These are phyloP conservation scores for Chrysogorgia sp. DNA, from an alignment of 92 coral and sea anemone species.

Conservation along the genomic window DNA sequence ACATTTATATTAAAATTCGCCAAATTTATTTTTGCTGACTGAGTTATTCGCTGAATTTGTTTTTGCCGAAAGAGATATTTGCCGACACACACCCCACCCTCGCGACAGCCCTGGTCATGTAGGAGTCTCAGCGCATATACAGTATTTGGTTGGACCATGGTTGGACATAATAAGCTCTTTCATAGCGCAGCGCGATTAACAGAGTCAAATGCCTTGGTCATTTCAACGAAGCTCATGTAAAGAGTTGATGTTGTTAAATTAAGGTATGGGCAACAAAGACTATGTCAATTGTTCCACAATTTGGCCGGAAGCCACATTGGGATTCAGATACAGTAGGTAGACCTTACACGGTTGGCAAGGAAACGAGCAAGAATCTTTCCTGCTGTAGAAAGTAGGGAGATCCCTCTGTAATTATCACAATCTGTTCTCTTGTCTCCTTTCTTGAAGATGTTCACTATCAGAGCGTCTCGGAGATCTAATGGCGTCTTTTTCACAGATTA, in stretches of 20 bases:
- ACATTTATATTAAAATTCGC: too few species aligned
- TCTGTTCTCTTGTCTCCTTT: slow-evolving; percentile 21
- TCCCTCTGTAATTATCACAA: slow-evolving; percentile 42
- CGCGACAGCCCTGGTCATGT: slow-evolving; percentile 28
- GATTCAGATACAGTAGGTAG: slow-evolving; percentile 15
- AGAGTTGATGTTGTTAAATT: slow-evolving; percentile 29
- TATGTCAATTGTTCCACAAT: slow-evolving; percentile 24
- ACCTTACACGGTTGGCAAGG: slow-evolving; percentile 18
- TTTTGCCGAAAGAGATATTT: too few species aligned
- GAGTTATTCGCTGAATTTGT: too few species aligned
- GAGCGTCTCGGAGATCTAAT: too few species aligned
- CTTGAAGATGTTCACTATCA: neutral
- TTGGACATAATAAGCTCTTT: neutral
- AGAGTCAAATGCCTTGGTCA: too few species aligned
- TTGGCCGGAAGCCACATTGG: slow-evolving; percentile 32
- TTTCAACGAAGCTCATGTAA: slow-evolving; percentile 39
- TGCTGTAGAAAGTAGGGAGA: slow-evolving; percentile 39
- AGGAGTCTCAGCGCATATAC: neutral
- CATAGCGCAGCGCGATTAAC: neutral
- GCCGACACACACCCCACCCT: too few species aligned
- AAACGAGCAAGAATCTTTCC: slow-evolving; percentile 44
- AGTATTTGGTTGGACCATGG: neutral
- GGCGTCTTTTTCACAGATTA: too few species aligned
- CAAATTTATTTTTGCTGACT: too few species aligned
- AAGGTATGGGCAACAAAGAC: slow-evolving; percentile 8